phyloP scores from a whole-genome alignment of 2,113 vertebrate genomes.

The Xyliphius kryptos region DNA sequence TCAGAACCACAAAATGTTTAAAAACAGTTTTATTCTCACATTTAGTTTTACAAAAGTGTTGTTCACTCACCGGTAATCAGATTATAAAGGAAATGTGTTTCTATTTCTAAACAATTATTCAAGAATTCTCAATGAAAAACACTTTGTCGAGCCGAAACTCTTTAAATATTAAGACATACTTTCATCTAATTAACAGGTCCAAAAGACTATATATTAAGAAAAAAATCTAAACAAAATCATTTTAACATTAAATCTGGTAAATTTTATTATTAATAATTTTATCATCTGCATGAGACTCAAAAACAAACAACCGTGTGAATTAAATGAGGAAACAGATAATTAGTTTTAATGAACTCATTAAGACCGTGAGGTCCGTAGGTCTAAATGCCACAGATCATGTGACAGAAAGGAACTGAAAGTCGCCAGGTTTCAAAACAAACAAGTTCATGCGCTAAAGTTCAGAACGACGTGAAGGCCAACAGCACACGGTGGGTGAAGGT shows the following conservation, averaged over 20 bases:
- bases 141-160: conserved; percentile 10
- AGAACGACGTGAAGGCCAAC: too few species aligned
- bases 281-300: conserved; percentile 37
- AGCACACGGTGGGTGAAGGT: too few species aligned
- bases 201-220: conserved; percentile 27
- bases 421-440: too few species aligned
- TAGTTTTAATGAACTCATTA: too few species aligned
- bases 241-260: conserved; percentile 15
- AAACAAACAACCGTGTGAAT: too few species aligned
- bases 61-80: conserved; percentile 4
- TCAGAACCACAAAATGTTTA: not conserved
- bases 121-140: conserved; percentile 6
- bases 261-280: conserved; percentile 20
- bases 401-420: too few species aligned
- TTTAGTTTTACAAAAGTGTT: conserved; percentile 42
- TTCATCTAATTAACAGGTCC: not conserved
- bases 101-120: too few species aligned
- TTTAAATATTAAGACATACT: conserved; percentile 21
- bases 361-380: too few species aligned
- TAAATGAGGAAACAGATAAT: too few species aligned
- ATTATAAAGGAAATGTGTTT: conserved; percentile 6
- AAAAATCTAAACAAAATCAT: too few species aligned
- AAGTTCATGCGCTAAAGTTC: too few species aligned
- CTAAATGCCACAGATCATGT: too few species aligned
- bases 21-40: conserved; percentile 48